Evolutionary conservation across 2,888 invertebrate genomes (phyloP), one percentile per base, ranked within the genome.

Genomic region (Cephus pulcher): DNA sequence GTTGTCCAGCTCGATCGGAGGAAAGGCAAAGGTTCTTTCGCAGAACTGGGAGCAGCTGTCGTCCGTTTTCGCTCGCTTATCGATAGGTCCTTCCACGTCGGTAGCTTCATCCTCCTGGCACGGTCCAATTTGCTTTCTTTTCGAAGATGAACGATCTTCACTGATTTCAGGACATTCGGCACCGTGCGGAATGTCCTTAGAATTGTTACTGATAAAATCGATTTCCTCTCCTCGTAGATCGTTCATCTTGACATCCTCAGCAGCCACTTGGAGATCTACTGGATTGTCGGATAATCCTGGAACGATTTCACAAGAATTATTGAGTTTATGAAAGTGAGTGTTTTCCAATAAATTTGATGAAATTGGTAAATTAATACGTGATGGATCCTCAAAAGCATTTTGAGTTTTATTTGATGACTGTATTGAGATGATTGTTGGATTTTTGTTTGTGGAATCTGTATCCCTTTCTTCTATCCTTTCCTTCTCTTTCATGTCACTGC

Each of bases 1-100:
- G 12, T 23, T 15, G 56, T 75, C 56, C 56, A 35, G 69, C 33
- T 23, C 11, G 73, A 78, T 78, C 12, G 81, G 80, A 12, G 83
- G 83, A 70, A 85, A 84, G 30, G 77, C 83, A 34, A 82, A 82
- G 71, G 80, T 81, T 3, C 75, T 81, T 77, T 84, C 82, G 78
- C 80, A 84, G 23, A 74, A 69, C 68, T 80, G 74, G 23, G 81
- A 76, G 83, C 84, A 85, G 76, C 82, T 79, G 30, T 33, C 73
- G 23, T 82, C 80, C 12, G 69, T 70, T 73, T 75, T 80, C 35
- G 77, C 68, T 56, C 76, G 30, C 70, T 82, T 81, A 9, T 70
- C 71, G 33, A 74, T 15, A 15, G 79, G 82, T 40, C 71, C 80
- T 30, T 76, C 40, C 23, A 56, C 11, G 30, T 76, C 33, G 76